These are phyloP conservation scores for Rousettus leschenaultii DNA, from an alignment of 2,113 vertebrate species.

Conservation along the genomic window DNA sequence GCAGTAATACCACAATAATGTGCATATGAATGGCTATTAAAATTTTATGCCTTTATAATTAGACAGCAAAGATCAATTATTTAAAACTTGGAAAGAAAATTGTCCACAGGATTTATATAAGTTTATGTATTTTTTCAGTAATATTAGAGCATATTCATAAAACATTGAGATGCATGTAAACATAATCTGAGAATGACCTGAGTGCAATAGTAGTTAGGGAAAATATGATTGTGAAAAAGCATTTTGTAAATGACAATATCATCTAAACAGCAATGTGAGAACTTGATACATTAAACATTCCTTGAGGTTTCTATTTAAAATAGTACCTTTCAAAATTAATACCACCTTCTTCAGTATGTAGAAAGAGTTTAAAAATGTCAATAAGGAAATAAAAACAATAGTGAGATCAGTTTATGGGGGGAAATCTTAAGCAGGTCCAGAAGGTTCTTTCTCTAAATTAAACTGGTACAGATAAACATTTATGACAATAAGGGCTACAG, in stretches of 20 bases:
- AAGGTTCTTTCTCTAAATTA: constrained; percentile 29
- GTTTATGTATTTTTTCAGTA: not conserved
- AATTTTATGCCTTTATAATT: constrained; percentile 46
- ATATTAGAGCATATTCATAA: not conserved
- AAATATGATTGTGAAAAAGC: not conserved
- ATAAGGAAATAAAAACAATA: not conserved
- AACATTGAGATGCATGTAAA: not conserved
- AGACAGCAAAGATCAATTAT: not conserved
- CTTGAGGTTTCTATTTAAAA: not conserved
- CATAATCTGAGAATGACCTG: not conserved
- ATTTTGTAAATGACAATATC: not conserved
- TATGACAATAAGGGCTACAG: constrained; percentile 63
- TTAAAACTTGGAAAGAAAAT: constrained; percentile 46
- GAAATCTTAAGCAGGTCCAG: not conserved
- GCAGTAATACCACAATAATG: not conserved
- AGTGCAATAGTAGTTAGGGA: not conserved
- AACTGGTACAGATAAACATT: constrained; percentile 60
- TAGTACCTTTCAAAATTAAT: not conserved
- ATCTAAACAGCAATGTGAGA: not conserved
- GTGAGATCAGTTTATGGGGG: not conserved
- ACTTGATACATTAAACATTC: not conserved
- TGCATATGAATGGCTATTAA: not conserved
- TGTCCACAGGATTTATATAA: not conserved
- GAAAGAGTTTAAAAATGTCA: not conserved
- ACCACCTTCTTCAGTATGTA: not conserved